Evolutionary conservation across 35 echinoderm and acorn worm genomes (phyloP), one percentile per base, ranked within the genome.

Genomic region (Apostichopus californicus): DNA sequence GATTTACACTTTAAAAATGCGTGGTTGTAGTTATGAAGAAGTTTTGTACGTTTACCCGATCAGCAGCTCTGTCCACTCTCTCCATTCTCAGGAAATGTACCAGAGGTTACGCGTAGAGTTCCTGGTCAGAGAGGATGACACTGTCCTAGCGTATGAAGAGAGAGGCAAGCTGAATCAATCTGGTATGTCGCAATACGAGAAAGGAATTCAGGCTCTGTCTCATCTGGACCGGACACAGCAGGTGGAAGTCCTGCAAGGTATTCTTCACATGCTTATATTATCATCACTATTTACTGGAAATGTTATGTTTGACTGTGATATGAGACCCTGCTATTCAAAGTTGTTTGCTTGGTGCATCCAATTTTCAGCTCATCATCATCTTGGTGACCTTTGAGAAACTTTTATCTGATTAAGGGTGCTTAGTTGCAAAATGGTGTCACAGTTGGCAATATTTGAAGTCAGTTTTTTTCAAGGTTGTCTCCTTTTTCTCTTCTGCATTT

Each of bases 131-230:
- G 71, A 86, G 53, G 56, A 70, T 5, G 96, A 98, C 78, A 93
- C 96, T 9, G 94, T 98, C 15, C 58, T 87, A 11, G 91, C 93
- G 8, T 98, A 98, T 54, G 96, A 98, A 78, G 86, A 96, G 91
- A 89, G 94, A 78, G 96, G 96, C 1, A 94, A 93, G 77, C 64
- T 86, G 12, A 98, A 96, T 60, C 92, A 92, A 53, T 78, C 80
- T n/a, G 91, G 96, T 12, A 54, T 81, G 11, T 92, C 95, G 54
- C 94, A 96, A 54, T 98, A 98, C 68, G 94, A 98, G 22, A 91
- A 88, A 68, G 96, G 96, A 5, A 98, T 98, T 86, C 89, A 95
- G 54, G 96, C 94, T 5, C 87, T 98, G 4, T 96, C 96, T 15
- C 83, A 78, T 34, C 92, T 98, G 93, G 81, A 98, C 25, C 91